phyloP scores from a whole-genome alignment of 2,888 invertebrate species.

The Pristionchus fissidentatus region DNA sequence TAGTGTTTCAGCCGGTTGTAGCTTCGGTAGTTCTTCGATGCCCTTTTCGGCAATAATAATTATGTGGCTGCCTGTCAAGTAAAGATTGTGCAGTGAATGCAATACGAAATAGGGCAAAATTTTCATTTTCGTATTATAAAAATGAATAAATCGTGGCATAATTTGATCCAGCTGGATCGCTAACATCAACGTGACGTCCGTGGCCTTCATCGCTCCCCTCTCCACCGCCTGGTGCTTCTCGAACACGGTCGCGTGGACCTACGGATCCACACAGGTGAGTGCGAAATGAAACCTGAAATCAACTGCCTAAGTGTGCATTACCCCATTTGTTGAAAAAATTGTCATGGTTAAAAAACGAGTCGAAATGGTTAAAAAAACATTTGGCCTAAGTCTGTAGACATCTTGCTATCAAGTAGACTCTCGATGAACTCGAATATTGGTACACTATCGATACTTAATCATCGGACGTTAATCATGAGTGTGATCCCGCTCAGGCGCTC shows the following conservation, averaged over 20 bases:
- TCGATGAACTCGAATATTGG: no score
- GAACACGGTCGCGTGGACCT: constrained; percentile 79
- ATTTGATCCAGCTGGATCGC: constrained; percentile 77
- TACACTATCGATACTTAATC: no score
- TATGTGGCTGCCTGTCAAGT: neutral
- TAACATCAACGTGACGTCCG: constrained; percentile 79
- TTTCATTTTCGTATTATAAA: neutral
- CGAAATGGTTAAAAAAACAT: no score
- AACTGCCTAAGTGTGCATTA: neutral
- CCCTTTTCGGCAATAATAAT: neutral
- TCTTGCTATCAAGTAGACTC: no score
- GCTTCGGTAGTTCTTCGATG: no score
- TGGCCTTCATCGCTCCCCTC: constrained; percentile 78
- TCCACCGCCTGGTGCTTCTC: constrained; percentile 78
- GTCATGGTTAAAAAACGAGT: no score
- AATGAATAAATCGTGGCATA: neutral
- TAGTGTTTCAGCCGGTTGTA: no score
- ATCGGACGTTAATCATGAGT: no score
- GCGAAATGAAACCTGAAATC: neutral
- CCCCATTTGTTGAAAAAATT: neutral
- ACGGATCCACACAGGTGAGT: constrained; percentile 76
- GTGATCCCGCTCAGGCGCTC: constrained; percentile 79
- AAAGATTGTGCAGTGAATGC: neutral
- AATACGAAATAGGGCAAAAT: no score
- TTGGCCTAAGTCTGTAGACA: no score